Base-by-base conservation (phyloP, 2,797 vertebrate species). In the Periparus ater region DNA sequence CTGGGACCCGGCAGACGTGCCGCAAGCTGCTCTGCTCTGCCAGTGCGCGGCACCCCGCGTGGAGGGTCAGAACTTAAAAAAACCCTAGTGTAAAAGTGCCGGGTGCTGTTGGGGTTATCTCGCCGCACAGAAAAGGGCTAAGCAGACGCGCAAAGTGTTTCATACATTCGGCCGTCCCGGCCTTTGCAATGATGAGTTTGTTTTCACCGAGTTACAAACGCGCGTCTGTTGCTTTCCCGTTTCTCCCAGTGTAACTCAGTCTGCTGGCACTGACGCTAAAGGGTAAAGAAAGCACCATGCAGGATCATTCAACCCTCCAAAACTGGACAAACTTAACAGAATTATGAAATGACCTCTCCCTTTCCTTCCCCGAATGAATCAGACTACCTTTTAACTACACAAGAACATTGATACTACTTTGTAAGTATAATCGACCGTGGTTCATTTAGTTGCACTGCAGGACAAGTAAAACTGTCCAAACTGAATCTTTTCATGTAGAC, bases 151-250 rank as follows among this genome's bases (percentile, higher is more conserved):
- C 7, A 1, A 1, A 14, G 22, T 1, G 15, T 34, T 34, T 8
- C 14, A 2, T 6, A 1, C 38, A 0, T 10, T 13, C 3, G 20
- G 63, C 29, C 12, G 4, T 6, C 16, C 14, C 3, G 4, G 25
- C 15, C 55, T 55, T 9, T 1, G 30, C 44, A 20, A 6, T 26
- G 29, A 22, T 1, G 38, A 38, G 50, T 25, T 63, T 4, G 25
- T 44, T 25, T 1, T 5, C 38, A 3, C 29, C 21, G 2, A 2
- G 3, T 26, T 6, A 17, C 19, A 12, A 6, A 9, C 4, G 19
- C 9, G 3, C 0, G 4, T 11, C 16, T 6, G 0, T 17, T 44
- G 25, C 26, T 34, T 18, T 11, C 17, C 17, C 4, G 0, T 26
- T 68, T 47, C 26, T 42, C 5, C 13, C 72, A 0, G 10, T 1